Evolutionary conservation across 2,888 invertebrate genomes (phyloP).

Genomic region (Sesamia inferens): DNA sequence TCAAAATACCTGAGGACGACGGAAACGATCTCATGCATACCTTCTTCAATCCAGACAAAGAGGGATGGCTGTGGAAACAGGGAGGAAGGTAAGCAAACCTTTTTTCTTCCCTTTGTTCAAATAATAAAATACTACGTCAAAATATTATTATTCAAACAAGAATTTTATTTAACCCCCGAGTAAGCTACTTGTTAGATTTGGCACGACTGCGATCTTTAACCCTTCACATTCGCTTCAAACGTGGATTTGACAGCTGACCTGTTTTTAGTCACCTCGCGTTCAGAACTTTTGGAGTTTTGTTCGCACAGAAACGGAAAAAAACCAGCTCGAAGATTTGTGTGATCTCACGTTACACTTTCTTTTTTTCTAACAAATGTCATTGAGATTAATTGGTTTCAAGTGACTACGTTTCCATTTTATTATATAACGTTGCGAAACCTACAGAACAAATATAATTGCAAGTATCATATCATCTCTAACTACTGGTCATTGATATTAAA

Average conservation of each 20-base stretch:
- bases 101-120: background rate
- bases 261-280: conserved; percentile 30
- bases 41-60: conserved; percentile 99
- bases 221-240: conserved; percentile 24
- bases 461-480: background rate
- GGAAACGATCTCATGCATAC: conserved; percentile 99
- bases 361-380: conserved; percentile 39
- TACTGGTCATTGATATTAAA: too few species aligned
- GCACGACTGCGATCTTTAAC: conserved; percentile 44
- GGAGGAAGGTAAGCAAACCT: conserved; percentile 91
- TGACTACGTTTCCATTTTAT: conserved; percentile 30
- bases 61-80: conserved; percentile 99
- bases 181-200: conserved; percentile 14
- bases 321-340: conserved; percentile 16
- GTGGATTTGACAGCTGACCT: conserved; percentile 24
- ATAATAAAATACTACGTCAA: background rate
- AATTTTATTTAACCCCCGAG: background rate
- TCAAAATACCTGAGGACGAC: conserved; percentile 99
- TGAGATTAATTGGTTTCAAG: conserved; percentile 24
- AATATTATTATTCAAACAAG: conserved; percentile 6
- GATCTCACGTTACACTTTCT: conserved; percentile 53
- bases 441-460: conserved; percentile 1
- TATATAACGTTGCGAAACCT: conserved; percentile 31
- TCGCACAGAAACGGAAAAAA: conserved; percentile 37
- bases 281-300: conserved; percentile 19